Conservation (phyloP, 1,140 invertebrate species). For the Eupristina koningsbergeri region DNA sequence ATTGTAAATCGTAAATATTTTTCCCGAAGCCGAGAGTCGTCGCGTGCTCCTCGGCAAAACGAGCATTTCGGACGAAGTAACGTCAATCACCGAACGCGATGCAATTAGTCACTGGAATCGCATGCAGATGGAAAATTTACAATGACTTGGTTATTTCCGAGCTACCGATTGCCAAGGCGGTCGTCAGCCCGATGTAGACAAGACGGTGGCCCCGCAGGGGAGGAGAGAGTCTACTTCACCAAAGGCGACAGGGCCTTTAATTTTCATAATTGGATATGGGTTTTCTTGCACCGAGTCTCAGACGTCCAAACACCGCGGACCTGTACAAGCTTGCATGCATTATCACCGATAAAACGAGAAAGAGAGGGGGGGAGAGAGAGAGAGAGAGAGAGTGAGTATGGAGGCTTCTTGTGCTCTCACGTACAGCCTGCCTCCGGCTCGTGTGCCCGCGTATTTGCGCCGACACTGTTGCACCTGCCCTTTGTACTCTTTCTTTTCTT, state of each 20-base stretch:
- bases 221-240: constrained; percentile 54
- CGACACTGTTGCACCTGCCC: constrained; percentile 54
- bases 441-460: neutral
- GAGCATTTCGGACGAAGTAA: constrained; percentile 3
- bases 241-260: constrained; percentile 66
- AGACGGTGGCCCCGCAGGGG: constrained; percentile 5
- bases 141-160: constrained; percentile 15
- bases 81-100: constrained; percentile 25
- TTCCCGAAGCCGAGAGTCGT: neutral
- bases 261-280: constrained; percentile 68
- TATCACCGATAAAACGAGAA: neutral
- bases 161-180: constrained; percentile 26
- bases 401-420: neutral
- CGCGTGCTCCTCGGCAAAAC: neutral
- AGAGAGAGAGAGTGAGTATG: neutral
- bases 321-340: neutral
- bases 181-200: neutral
- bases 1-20: neutral
- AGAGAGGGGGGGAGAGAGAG: neutral
- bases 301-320: neutral
- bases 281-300: constrained; percentile 53
- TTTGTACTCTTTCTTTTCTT: constrained; percentile 42
- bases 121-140: constrained; percentile 47
- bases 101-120: constrained; percentile 30
- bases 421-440: constrained; percentile 15